Conservation (phyloP, 2,113 vertebrate species). For the Albula goreensis region DNA sequence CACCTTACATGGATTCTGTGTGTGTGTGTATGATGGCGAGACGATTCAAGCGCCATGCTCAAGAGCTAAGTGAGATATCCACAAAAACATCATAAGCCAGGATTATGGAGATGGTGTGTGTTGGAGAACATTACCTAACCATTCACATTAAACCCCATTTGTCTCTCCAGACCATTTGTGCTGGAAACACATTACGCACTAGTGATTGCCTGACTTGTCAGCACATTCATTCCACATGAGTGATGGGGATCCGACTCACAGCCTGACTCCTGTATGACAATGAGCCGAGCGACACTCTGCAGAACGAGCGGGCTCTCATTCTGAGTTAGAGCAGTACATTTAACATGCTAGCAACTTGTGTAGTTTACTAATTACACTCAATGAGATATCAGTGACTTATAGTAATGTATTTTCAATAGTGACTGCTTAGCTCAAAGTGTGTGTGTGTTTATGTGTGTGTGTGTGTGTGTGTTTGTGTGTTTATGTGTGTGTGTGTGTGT, state of each 20-base stretch:
- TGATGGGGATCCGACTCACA: constrained; percentile 30
- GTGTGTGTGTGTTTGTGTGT: neutral
- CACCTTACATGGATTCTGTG: neutral
- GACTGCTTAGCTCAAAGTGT: constrained; percentile 27
- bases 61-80: constrained; percentile 41
- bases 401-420: constrained; percentile 52
- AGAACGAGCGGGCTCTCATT: constrained; percentile 35
- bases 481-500: neutral
- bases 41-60: constrained; percentile 27
- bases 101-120: constrained; percentile 36
- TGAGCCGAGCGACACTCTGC: constrained; percentile 36
- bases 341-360: constrained; percentile 35
- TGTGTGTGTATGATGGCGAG: neutral
- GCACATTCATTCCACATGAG: constrained; percentile 33
- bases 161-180: constrained; percentile 31
- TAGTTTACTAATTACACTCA: constrained; percentile 26
- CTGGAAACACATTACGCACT: constrained; percentile 26
- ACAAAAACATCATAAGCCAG: constrained; percentile 23
- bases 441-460: neutral
- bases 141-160: constrained; percentile 46
- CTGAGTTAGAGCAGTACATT: constrained; percentile 57
- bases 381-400: constrained; percentile 30
- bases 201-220: constrained; percentile 26
- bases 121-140: constrained; percentile 41
- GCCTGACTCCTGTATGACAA: constrained; percentile 29